Conservation (phyloP, 2,113 vertebrate species). For the human (Homo sapiens) region GRCh38 chr17:32723501-32724000, state of each 20-base stretch:
- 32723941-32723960: neutral
- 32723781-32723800: neutral
- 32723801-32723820: neutral
- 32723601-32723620: neutral
- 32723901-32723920: neutral
- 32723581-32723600: neutral
- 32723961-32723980: constrained; percentile 18
- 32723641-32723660: neutral
- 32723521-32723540: neutral
- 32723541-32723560: neutral
- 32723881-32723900: neutral
- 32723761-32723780: neutral
- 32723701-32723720: neutral
- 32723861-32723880: neutral
- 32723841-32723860: neutral
- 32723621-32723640: neutral
- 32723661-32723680: neutral
- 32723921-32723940: neutral
- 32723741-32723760: neutral
- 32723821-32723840: neutral
- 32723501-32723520: neutral
- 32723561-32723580: neutral
- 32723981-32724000: neutral
- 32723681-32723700: neutral
- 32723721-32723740: neutral